Base-by-base conservation (phyloP, 2,797 vertebrate genomes). In the Gastrophryne carolinensis region DNA sequence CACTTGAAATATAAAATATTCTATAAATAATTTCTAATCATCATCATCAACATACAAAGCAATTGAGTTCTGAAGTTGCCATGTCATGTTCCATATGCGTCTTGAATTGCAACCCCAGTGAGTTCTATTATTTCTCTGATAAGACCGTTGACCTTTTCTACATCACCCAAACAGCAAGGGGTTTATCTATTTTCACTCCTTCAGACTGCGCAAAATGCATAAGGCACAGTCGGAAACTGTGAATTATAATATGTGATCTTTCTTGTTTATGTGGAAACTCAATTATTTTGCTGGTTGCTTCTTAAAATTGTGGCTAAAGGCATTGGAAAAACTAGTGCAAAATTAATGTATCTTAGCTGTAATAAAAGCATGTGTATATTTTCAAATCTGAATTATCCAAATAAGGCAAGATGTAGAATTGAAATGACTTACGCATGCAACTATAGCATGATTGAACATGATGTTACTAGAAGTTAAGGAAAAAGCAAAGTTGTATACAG, bases 251-350 rank as follows among this genome's bases (percentile, higher is more conserved):
- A 41, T 54, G 27, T 10, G 35, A 26, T 27, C 15, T 54, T 56
- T 53, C 52, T 54, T 74, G 37, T 75, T 58, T 75, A 69, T 39
- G 12, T 35, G 27, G 24, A 61, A 68, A 47, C 27, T 24, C 64
- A 61, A 61, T 61, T 53, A 53, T 58, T 37, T 62, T 53, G 44
- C 49, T 49, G 21, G 29, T 52, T 64, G 49, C 50, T 63, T 49
- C 12, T 23, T 54, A 34, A 71, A 71, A 71, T 63, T 49, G 58
- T 71, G 67, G 69, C 74, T 77, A 53, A 58, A 62, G 74, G 74
- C 65, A 24, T 32, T 64, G 49, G 30, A 63, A 61, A 77, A 71
- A 58, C 67, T 71, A 71, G 70, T 54, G 66, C 27, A 49, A 77
- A 77, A 50, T 67, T 47, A 77, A 77, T 70, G 74, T 77, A 35